These are phyloP conservation scores for Siderastrea radians DNA, from an alignment of 92 coral and sea anemone species.

Conservation along the genomic window DNA sequence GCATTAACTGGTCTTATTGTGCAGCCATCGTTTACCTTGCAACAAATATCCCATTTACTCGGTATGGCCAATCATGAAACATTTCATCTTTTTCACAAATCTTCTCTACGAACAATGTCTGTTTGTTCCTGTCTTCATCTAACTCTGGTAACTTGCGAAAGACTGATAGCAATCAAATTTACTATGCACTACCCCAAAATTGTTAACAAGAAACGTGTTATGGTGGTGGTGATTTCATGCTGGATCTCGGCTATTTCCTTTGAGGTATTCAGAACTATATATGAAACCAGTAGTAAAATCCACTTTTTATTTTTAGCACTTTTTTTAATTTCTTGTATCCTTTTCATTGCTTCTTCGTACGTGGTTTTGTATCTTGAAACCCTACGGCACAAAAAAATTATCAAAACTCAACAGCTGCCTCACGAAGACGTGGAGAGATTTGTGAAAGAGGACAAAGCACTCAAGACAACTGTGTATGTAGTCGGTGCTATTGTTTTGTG, in stretches of 20 bases:
- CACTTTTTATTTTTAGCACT: background rate
- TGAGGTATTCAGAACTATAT: background rate
- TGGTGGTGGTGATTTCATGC: background rate
- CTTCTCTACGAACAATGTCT: background rate
- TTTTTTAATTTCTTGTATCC: background rate
- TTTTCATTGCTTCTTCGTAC: background rate
- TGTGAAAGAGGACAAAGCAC: background rate
- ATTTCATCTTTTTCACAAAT: background rate
- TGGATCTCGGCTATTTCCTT: background rate
- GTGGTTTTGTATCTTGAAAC: background rate
- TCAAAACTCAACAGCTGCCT: slow-evolving; percentile 1
- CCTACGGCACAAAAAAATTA: background rate
- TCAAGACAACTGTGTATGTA: slow-evolving; percentile 1
- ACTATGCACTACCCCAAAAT: background rate
- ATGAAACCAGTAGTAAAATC: background rate
- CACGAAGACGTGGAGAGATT: background rate
- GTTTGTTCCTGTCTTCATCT: background rate
- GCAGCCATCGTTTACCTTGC: background rate
- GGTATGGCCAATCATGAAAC: background rate
- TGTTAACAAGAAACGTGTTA: background rate
- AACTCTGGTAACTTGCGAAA: background rate
- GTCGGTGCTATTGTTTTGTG: background rate
- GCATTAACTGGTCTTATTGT: background rate
- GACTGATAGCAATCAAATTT: background rate
- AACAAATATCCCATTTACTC: background rate